Evolutionary conservation across 1,140 invertebrate species (phyloP), one percentile per base, ranked within the genome.

Genomic region (Lepidurus arcticus): DNA sequence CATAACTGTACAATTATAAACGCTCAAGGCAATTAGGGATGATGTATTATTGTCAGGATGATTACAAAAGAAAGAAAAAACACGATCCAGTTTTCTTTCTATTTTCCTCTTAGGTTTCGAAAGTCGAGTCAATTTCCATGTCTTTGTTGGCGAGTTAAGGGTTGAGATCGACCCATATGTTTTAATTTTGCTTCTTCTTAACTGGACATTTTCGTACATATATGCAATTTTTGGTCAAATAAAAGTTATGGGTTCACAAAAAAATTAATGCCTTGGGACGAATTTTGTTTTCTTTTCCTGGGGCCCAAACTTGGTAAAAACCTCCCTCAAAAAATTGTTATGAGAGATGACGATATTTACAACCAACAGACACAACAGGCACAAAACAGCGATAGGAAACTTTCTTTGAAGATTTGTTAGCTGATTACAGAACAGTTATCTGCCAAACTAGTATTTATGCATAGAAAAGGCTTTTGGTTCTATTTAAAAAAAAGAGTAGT

Each of bases 281-380:
- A 65, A 65, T 65, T 65, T 65, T 65, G 21, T 65, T 65, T 16
- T 47, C 7, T 65, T 65, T 65, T 65, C 21, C 53, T 21, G 21
- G 21, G 53, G 7, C 21, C 0, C 53, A 21, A 65, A 65, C 16
- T n/a, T n/a, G 21, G 7, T 65, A 65, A n/a, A 21, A 21, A 13
- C 21, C 53, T 21, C 21, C 53, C 53, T 21, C 53, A 6, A 13
- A 11, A 65, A 13, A 65, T 21, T 13, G 21, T 65, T 65, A 65
- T 65, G 53, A 65, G n/a, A 10, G 53, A 65, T 65, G 53, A 65
- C 53, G 53, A n/a, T 65, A 65, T 65, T 65, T 65, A 65, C 53
- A 65, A 65, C n/a, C n/a, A 16, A 9, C 53, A 65, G 53, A 65
- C 53, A 65, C 13, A 65, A 65, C 13, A 65, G 53, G 9, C 53